Conservation (phyloP, 2,797 vertebrate species). For the Sebastes oblongus region DNA sequence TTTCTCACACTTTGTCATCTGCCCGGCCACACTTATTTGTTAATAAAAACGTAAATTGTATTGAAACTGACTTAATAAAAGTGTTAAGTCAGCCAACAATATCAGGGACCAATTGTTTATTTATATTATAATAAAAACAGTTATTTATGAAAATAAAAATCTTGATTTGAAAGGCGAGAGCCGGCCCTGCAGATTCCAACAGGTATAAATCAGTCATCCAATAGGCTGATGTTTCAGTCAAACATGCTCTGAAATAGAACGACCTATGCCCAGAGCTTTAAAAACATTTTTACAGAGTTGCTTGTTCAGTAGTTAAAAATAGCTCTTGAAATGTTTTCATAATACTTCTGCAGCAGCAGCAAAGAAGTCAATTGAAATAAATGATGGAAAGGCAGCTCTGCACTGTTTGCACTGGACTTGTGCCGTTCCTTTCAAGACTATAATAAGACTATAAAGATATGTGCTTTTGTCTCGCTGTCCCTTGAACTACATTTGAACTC, state of each 20-base stretch:
- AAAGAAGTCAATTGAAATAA: background rate
- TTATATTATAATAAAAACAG: too few relatives aligned
- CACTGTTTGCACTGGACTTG: background rate
- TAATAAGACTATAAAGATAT: background rate
- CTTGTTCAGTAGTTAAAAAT: conserved; percentile 3
- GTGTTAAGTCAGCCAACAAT: too few relatives aligned
- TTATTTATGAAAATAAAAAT: too few relatives aligned
- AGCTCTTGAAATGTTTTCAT: background rate
- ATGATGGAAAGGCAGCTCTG: background rate
- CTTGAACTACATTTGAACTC: background rate
- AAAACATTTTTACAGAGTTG: background rate
- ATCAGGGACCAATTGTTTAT: too few relatives aligned
- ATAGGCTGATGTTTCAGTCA: background rate
- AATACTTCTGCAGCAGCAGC: background rate
- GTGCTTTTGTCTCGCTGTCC: conserved; percentile 6
- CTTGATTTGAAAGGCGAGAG: too few relatives aligned
- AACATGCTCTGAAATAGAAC: background rate
- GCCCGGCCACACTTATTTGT: too few relatives aligned
- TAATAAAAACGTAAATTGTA: too few relatives aligned
- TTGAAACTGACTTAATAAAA: too few relatives aligned
- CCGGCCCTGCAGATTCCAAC: background rate
- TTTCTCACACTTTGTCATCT: too few relatives aligned
- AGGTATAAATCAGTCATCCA: background rate
- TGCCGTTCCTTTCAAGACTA: conserved; percentile 10
- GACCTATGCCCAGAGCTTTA: background rate